Base-by-base conservation (phyloP, 2,797 vertebrate species). In the Steatocranus sp. region DNA sequence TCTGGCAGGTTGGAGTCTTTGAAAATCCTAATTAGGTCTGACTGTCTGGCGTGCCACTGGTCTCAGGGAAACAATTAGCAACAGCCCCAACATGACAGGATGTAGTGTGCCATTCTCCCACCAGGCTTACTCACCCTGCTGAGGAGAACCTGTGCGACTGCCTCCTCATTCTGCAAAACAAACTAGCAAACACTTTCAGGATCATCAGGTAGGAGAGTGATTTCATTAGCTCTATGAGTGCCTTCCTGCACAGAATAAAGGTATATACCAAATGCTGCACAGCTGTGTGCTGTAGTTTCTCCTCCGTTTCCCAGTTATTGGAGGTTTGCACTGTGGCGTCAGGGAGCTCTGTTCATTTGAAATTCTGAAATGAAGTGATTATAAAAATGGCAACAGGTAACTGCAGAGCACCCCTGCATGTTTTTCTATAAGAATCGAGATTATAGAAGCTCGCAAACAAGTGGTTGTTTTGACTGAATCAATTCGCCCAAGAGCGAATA, bases 21-120 rank as follows among this genome's bases (percentile, higher is more conserved):
- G 85, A 83, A 87, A 87, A 74, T 83, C 76, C 85, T 93, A 92
- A 94, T 95, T 87, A 92, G 88, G 81, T 82, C 81, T 89, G 74
- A 82, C 84, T 89, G 89, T 90, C 91, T 92, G 90, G 54, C 82
- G 87, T 80, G 88, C 90, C 84, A 43, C 89, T 81, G 88, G 83
- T 91, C 87, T 94, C 83, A 53, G 50, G 92, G 90, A 95, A 95
- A 93, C 92, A 88, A 94, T 94, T 92, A 93, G 88, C 80, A 78
- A 53, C 88, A 90, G 81, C 87, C 79, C 78, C 91, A 63, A 81
- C 79, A 81, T 83, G 89, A 92, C 91, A 91, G 91, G 93, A 94
- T 88, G 88, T 79, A 88, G 88, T 88, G 86, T 6, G 56, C 84
- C 78, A 34, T 82, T 82, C 79, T 84, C 87, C 84, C 85, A 86